These are phyloP conservation scores for Pleuronectes platessa DNA, from an alignment of 2,113 vertebrate genomes.

Conservation along the genomic window DNA sequence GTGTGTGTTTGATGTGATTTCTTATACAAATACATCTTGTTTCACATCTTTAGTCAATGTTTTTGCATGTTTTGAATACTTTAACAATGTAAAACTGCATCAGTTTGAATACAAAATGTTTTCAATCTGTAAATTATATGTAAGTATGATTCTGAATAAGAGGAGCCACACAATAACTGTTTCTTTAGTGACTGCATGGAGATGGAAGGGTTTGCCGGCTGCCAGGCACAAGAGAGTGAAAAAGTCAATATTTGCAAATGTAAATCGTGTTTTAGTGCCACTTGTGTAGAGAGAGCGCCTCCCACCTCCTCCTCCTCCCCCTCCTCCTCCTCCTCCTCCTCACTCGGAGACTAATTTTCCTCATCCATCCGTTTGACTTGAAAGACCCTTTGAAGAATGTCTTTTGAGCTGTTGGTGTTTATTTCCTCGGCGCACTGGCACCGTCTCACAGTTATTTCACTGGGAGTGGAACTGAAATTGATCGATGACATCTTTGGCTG, in stretches of 20 bases:
- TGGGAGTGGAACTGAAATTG: conserved; percentile 54
- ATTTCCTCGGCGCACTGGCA: conserved; percentile 54
- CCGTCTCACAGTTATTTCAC: conserved; percentile 29
- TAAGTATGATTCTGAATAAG: neutral
- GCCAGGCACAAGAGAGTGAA: neutral
- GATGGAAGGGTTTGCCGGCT: conserved; percentile 11
- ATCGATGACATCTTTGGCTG: conserved; percentile 55
- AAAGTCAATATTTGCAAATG: conserved; percentile 37
- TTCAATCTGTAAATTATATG: neutral
- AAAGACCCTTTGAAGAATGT: conserved; percentile 76
- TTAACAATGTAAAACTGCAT: neutral
- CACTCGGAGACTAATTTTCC: conserved; percentile 66
- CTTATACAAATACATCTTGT: no score
- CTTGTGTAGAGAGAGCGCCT: conserved; percentile 44
- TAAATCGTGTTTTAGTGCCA: conserved; percentile 46
- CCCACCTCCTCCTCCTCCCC: neutral
- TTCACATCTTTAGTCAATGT: no score
- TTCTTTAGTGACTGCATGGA: neutral
- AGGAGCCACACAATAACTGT: neutral
- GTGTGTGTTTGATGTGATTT: no score
- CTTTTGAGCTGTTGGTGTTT: conserved; percentile 60
- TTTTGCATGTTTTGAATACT: no score
- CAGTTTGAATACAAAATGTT: no score
- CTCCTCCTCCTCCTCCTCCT: neutral
- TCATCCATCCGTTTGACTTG: conserved; percentile 70